Evolutionary conservation across 1,140 invertebrate genomes (phyloP).

Genomic region (Penaeus chinensis): DNA sequence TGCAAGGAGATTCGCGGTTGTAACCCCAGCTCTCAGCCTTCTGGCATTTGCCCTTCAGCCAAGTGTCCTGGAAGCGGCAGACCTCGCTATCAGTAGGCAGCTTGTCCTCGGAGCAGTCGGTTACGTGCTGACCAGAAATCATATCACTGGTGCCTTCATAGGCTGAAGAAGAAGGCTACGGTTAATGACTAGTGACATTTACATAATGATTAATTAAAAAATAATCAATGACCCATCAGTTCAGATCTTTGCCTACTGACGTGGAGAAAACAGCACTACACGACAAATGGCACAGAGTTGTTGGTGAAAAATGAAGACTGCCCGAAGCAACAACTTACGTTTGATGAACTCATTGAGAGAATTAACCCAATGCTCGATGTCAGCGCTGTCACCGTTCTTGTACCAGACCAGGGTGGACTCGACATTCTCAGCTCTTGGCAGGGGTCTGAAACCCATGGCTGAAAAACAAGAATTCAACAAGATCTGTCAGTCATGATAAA

Average conservation of each 20-base stretch:
- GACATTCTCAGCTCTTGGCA: constrained; percentile 87
- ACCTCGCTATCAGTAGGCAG: constrained; percentile 76
- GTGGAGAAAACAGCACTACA: neutral
- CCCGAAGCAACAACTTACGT: constrained; percentile 72
- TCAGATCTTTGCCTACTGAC: neutral
- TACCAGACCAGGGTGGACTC: constrained; percentile 96
- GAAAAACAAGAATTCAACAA: constrained; percentile 61
- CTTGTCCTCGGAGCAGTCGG: constrained; percentile 75
- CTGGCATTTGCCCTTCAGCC: constrained; percentile 77
- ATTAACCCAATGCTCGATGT: constrained; percentile 60
- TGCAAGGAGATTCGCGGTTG: constrained; percentile 79
- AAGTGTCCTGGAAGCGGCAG: constrained; percentile 76
- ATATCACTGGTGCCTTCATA: constrained; percentile 75
- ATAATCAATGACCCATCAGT: no score
- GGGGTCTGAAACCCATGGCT: constrained; percentile 93
- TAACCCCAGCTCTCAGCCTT: constrained; percentile 80
- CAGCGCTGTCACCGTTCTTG: constrained; percentile 81
- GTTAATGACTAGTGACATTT: constrained; percentile 30
- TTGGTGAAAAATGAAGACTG: neutral
- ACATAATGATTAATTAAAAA: neutral
- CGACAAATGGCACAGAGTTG: neutral
- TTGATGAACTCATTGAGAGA: constrained; percentile 72
- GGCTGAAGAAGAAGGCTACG: constrained; percentile 68
- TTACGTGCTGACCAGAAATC: constrained; percentile 65
- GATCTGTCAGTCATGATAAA: neutral